Evolutionary conservation across 2,113 vertebrate species (phyloP).

Genomic region (Pluvianellus socialis): DNA sequence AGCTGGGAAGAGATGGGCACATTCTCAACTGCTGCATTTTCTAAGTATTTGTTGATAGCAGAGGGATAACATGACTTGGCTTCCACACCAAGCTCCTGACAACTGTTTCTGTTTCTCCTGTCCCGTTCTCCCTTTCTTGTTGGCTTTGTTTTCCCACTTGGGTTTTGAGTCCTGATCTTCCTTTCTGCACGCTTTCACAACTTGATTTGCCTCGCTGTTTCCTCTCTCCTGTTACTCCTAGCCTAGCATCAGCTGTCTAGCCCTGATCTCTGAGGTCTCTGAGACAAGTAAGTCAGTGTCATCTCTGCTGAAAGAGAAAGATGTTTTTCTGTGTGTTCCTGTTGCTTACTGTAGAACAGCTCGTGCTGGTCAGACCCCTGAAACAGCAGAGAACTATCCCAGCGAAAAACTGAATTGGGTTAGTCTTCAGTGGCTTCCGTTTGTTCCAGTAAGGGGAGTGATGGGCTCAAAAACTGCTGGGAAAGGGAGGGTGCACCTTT

Average conservation of each 20-base stretch:
- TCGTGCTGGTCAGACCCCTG: neutral
- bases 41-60: neutral
- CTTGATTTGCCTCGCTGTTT: neutral
- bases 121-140: neutral
- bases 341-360: neutral
- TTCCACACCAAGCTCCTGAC: neutral
- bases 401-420: neutral
- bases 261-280: neutral
- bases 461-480: neutral
- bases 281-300: neutral
- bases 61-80: neutral
- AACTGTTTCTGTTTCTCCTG: conserved; percentile 11
- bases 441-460: neutral
- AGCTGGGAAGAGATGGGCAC: neutral
- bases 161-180: neutral
- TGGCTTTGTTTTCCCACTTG: neutral
- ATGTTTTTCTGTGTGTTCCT: neutral
- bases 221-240: neutral
- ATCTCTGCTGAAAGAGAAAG: neutral
- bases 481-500: neutral
- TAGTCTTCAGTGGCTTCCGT: fast-evolving
- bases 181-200: neutral
- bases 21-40: neutral
- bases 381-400: neutral
- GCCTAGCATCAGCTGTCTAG: neutral